Conservation (phyloP, 1,140 invertebrate species). For the Wasmannia auropunctata region DNA sequence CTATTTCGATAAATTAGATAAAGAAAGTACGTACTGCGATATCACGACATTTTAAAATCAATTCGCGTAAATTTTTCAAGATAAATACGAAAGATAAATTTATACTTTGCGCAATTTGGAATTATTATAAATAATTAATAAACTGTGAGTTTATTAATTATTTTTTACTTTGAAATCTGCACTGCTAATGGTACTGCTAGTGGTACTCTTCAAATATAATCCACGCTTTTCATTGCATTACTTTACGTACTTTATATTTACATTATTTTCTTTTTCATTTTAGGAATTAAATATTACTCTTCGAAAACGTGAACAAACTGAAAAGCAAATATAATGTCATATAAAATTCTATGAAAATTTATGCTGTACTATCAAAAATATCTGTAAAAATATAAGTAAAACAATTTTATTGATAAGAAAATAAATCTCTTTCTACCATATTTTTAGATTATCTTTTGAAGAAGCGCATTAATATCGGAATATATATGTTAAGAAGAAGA, state of each 20-base stretch:
- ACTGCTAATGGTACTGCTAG: not conserved
- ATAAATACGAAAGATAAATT: not conserved
- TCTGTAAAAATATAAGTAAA: not conserved
- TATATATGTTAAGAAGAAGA: not conserved
- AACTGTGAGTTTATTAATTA: not conserved
- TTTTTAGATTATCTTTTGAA: not conserved
- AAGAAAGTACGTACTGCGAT: not conserved
- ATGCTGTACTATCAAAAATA: not conserved
- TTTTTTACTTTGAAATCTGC: not conserved
- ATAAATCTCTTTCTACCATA: not conserved
- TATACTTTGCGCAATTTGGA: not conserved
- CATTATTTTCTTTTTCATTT: not conserved
- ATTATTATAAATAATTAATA: not conserved
- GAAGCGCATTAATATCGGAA: not conserved
- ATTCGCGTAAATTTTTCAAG: not conserved
- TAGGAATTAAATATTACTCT: not conserved
- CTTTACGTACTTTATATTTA: not conserved
- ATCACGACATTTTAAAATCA: not conserved
- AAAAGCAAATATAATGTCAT: not conserved
- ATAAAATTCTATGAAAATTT: conserved; percentile 3
- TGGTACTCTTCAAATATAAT: not conserved
- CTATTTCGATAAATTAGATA: not conserved
- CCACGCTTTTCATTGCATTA: not conserved
- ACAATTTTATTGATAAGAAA: not conserved
- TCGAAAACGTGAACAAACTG: not conserved